Evolutionary conservation across 1,140 invertebrate genomes (phyloP), one percentile per base, ranked within the genome.

Genomic region (Littorina saxatilis): DNA sequence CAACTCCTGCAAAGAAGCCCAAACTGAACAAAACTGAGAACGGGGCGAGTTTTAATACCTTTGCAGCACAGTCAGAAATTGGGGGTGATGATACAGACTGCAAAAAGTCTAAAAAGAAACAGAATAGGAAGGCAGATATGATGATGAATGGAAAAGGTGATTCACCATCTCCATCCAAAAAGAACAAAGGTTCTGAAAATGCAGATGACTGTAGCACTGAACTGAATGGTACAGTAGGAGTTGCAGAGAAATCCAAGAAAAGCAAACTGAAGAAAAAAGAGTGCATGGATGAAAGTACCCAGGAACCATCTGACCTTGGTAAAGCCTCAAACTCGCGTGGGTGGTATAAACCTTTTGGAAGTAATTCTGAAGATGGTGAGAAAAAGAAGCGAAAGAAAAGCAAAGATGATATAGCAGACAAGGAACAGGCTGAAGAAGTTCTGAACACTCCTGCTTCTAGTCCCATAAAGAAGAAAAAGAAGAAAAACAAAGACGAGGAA

Each of bases 301-400:
- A n/a, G n/a, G n/a, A n/a, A n/a, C n/a, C n/a, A n/a, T n/a, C n/a
- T n/a, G n/a, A n/a, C n/a, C n/a, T n/a, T n/a, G n/a, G n/a, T n/a
- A n/a, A n/a, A n/a, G n/a, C n/a, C n/a, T n/a, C n/a, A n/a, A n/a
- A n/a, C n/a, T n/a, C n/a, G n/a, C n/a, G n/a, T n/a, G n/a, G n/a
- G n/a, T n/a, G n/a, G n/a, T n/a, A n/a, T n/a, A n/a, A n/a, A n/a
- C n/a, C n/a, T n/a, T n/a, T n/a, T n/a, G n/a, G n/a, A n/a, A n/a
- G n/a, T 7, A 61, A 23, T 23, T 61, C 58, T 61, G 58, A 61
- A 40, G 39, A 17, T 37, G 70, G 2, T 39, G 17, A 40, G 20
- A 72, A n/a, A 39, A 23, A 72, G 1, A 43, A 47, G 17, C 43
- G 15, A 20, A 75, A 52, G 43, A 75, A 75, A 75, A 75, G 23